Evolutionary conservation across 64 coral and sea anemone species (phyloP).

Genomic region (Hydrozoanthus tunicans): DNA sequence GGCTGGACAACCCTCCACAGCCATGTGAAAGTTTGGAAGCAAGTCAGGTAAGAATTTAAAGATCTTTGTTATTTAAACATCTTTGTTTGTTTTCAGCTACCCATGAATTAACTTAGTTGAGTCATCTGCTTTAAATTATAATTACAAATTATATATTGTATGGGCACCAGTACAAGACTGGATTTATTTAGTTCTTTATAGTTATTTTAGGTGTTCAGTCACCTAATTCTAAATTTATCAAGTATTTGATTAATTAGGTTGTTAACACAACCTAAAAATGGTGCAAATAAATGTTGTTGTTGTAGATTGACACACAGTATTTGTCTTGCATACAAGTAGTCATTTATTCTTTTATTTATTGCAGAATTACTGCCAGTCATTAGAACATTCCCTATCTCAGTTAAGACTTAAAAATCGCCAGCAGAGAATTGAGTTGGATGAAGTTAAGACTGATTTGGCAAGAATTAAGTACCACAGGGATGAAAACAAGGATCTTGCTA

Average conservation of each 20-base stretch:
- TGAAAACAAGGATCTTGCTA: slow-evolving; percentile 38
- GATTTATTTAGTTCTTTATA: too few relatives aligned
- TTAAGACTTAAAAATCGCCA: slow-evolving; percentile 59
- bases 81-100: neutral
- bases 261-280: too few relatives aligned
- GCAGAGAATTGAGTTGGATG: slow-evolving; percentile 69
- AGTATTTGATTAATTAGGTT: too few relatives aligned
- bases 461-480: slow-evolving; percentile 66
- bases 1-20: slow-evolving; percentile 73
- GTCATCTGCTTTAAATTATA: neutral
- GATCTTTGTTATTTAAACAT: neutral
- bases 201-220: too few relatives aligned
- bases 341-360: neutral
- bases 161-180: too few relatives aligned
- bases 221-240: too few relatives aligned
- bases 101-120: neutral
- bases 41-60: slow-evolving; percentile 46
- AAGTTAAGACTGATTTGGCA: slow-evolving; percentile 75
- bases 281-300: too few relatives aligned
- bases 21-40: slow-evolving; percentile 81
- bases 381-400: slow-evolving; percentile 67
- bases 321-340: too few relatives aligned
- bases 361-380: slow-evolving; percentile 73
- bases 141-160: too few relatives aligned
- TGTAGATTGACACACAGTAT: too few relatives aligned